Evolutionary conservation across 2,113 vertebrate genomes (phyloP).

Genomic region (Pomatorhinus ruficollis): DNA sequence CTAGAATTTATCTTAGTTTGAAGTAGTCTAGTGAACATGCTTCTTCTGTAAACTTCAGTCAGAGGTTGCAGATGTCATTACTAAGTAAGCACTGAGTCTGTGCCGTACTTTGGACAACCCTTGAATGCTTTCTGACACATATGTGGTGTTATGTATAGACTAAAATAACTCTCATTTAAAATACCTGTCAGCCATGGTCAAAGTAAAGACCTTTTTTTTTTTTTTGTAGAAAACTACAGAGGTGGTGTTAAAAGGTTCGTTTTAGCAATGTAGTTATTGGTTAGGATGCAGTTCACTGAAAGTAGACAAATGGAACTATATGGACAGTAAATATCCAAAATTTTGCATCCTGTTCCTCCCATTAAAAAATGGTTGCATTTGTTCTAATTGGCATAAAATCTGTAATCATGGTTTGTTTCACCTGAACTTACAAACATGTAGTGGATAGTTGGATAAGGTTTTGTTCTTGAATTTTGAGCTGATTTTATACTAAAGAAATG

Average conservation of each 20-base stretch:
- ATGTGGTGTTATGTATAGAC: neutral
- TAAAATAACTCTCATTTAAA: neutral
- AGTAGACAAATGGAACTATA: neutral
- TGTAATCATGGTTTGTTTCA: neutral
- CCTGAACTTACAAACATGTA: rapidly evolving
- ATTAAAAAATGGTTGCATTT: neutral
- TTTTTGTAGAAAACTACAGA: neutral
- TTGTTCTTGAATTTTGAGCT: neutral
- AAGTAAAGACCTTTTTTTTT: neutral
- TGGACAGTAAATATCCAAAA: neutral
- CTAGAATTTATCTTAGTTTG: neutral
- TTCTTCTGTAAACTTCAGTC: neutral
- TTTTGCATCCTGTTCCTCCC: neutral
- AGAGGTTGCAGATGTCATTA: neutral
- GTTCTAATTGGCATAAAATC: neutral
- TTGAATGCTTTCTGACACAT: neutral
- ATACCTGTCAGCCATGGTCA: neutral
- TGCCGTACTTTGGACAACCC: neutral
- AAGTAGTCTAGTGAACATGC: neutral
- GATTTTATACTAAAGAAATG: neutral
- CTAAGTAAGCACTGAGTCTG: neutral
- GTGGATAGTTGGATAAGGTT: neutral
- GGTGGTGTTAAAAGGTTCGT: neutral
- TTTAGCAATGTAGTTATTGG: neutral
- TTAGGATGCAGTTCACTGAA: neutral